Evolutionary conservation across 2,113 vertebrate genomes (phyloP), one percentile per base, ranked within the genome.

Genomic region (Lathamus discolor): DNA sequence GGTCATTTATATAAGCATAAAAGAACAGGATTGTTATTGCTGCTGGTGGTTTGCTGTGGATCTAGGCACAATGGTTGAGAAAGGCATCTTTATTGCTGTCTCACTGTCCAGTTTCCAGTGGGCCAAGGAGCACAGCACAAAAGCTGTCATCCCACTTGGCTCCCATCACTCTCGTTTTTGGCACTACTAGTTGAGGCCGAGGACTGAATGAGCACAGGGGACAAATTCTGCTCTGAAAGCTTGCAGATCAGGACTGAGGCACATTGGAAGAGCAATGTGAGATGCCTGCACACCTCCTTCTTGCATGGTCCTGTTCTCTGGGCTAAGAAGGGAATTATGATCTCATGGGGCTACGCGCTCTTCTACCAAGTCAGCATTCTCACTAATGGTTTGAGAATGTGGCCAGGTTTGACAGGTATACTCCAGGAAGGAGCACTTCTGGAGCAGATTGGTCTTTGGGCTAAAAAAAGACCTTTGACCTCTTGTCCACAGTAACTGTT

Each of bases 61-160:
- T 84, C 48, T 63, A 83, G 77, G 69, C 55, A 55, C 35, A 73
- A 19, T 7, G 25, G 28, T 20, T 63, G 70, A 91, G 70, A 76
- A 70, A 76, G 9, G 77, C 57, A 54, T 86, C 88, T 93, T 93
- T 94, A 92, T 73, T 76, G 86, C 88, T 80, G 49, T 54, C 37
- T 79, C 83, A 43, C 70, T 57, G 84, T 93, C 86, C 83, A 87
- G 83, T 62, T 93, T 93, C 91, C 70, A 51, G 81, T 82, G 74
- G 93, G 86, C 92, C 93, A 93, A 94, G 86, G 83, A 91, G 88
- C 74, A 87, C 72, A 69, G 77, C 77, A 85, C 77, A 93, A 85
- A 92, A 93, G n/a, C 83, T 93, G 54, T 62, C 95, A 91, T 92
- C 83, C 78, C 74, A 43, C 84, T 97, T 95, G 95, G 88, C 93